Evolutionary conservation across 92 coral and sea anemone genomes (phyloP).

Genomic region (Bergia puertoricense): DNA sequence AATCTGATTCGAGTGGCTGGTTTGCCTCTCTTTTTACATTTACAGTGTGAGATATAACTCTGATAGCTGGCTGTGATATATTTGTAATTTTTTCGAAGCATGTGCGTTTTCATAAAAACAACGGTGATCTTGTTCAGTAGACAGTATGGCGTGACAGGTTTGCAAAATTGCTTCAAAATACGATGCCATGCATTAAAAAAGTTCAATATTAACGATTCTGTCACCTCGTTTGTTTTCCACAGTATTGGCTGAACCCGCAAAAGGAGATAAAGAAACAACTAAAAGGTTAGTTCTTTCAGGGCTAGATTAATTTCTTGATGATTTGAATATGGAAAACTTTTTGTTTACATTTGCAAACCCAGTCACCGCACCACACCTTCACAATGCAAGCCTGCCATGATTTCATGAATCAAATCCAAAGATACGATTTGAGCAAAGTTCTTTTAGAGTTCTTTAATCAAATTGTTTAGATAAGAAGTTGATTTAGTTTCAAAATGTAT

Average conservation of each 20-base stretch:
- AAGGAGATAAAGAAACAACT: conserved; percentile 92
- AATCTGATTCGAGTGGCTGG: conserved; percentile 9
- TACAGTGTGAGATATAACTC: not conserved
- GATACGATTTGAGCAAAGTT: not conserved
- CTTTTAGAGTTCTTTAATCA: not conserved
- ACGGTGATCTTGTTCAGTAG: not conserved
- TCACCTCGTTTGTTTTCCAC: conserved; percentile 24
- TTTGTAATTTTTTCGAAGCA: not conserved
- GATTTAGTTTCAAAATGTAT: not conserved
- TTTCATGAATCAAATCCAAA: not conserved
- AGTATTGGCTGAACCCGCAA: conserved; percentile 95
- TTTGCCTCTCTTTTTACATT: not conserved
- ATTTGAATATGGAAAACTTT: not conserved
- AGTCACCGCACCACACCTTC: conserved; percentile 1
- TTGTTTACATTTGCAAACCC: conserved; percentile 33
- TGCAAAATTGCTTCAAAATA: too few relatives aligned
- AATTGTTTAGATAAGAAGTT: not conserved
- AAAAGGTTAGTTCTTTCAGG: conserved; percentile 64
- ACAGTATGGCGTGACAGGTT: conserved; percentile 23
- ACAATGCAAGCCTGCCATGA: not conserved
- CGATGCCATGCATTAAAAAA: not conserved
- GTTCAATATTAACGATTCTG: conserved; percentile 34
- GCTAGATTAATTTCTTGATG: not conserved
- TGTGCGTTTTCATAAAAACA: not conserved
- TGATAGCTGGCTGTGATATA: not conserved